These are phyloP conservation scores for Aspidoscelis tigris DNA, from an alignment of 2,113 vertebrate genomes.

Conservation along the genomic window DNA sequence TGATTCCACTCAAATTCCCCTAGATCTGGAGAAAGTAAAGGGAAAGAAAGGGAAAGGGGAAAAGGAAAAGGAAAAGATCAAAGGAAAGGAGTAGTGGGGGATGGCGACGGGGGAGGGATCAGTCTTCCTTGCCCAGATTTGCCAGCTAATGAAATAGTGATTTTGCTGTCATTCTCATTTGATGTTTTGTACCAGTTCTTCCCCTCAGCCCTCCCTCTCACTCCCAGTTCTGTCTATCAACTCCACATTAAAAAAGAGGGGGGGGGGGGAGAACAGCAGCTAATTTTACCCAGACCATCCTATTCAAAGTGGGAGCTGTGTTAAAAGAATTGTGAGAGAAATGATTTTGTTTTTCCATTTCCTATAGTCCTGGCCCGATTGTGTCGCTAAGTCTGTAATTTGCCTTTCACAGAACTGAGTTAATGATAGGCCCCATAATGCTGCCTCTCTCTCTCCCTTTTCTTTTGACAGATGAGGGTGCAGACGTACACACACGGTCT, in stretches of 20 bases:
- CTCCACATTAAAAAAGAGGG: slow-evolving; percentile 15
- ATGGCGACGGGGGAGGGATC: background rate
- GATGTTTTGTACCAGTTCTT: background rate
- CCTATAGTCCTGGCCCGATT: slow-evolving; percentile 59
- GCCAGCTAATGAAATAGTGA: background rate
- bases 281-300: slow-evolving; percentile 10
- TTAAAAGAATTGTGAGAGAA: slow-evolving; percentile 23
- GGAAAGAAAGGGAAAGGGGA: too few species aligned
- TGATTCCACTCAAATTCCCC: background rate
- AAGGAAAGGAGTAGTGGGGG: too few species aligned
- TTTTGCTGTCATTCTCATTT: slow-evolving; percentile 11
- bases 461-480: background rate
- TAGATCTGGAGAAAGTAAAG: background rate
- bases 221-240: slow-evolving; percentile 1
- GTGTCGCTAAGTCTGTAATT: slow-evolving; percentile 61
- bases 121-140: background rate
- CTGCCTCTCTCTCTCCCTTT: background rate
- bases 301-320: background rate
- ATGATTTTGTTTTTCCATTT: slow-evolving; percentile 61
- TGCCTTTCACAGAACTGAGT: slow-evolving; percentile 57
- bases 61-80: too few species aligned
- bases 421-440: slow-evolving; percentile 54
- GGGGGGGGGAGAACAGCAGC: background rate
- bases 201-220: background rate
- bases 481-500: rapidly evolving